Evolutionary conservation across 2,888 invertebrate species (phyloP).

Genomic region (Stenodera caucasica): DNA sequence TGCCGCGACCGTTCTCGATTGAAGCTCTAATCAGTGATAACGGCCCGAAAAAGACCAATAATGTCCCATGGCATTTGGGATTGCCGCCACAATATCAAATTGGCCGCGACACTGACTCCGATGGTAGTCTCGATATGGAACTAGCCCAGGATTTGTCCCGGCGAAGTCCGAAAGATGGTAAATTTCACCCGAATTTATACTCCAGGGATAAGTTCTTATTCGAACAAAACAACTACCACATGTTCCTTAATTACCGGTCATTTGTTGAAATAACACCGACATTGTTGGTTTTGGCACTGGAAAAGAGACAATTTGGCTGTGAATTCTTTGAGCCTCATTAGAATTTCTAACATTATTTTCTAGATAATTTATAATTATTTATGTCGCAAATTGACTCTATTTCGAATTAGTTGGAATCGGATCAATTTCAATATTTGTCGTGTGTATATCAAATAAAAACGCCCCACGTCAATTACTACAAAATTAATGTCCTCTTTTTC

Average conservation of each 20-base stretch:
- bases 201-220: neutral
- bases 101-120: constrained; percentile 50
- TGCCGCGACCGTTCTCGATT: constrained; percentile 65
- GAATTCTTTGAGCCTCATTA: constrained; percentile 6
- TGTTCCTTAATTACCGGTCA: neutral
- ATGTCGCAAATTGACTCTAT: neutral
- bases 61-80: constrained; percentile 38
- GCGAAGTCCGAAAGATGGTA: constrained; percentile 50
- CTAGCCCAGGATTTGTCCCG: constrained; percentile 53
- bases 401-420: no score
- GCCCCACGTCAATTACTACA: neutral
- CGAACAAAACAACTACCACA: no score
- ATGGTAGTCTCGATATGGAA: constrained; percentile 53
- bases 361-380: constrained; percentile 5
- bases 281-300: constrained; percentile 5
- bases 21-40: constrained; percentile 62
- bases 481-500: neutral
- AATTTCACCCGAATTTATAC: constrained; percentile 15
- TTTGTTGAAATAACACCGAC: constrained; percentile 1
- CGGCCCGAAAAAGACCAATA: constrained; percentile 43
- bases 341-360: constrained; percentile 20
- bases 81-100: constrained; percentile 36
- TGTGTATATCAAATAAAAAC: neutral
- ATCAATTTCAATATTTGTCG: neutral
- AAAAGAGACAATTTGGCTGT: neutral